Base-by-base conservation (phyloP, 2,113 vertebrate genomes). In the Anarrhichthys ocellatus region DNA sequence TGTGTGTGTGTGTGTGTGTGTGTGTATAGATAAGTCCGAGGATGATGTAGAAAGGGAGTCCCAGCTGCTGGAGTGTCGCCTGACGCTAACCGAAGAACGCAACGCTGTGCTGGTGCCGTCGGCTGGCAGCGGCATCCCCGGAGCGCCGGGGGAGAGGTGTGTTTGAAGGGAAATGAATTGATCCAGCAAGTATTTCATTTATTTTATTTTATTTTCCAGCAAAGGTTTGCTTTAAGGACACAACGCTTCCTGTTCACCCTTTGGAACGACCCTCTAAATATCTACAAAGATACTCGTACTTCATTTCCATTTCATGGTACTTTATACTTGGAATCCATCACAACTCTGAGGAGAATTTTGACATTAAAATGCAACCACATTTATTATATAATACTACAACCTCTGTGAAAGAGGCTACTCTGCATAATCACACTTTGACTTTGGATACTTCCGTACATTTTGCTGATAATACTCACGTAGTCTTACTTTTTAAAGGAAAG, bases 91-190 rank as follows among this genome's bases (percentile, higher is more conserved):
- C 0, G 98, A 99, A 50, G 98, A 99, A 32, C 95, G 98, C 11
- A 99, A 99, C 0, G 96, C 97, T 0, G 97, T 99, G 0, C 95
- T 99, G 95, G 96, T 99, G 68, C 98, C 98, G 27, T 97, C 97
- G 1, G 96, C 96, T 1, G 97, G 97, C 86, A 99, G 98, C 6
- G 97, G 97, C 1, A 99, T 99, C 80, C 98, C 98, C 0, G 98
- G 98, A 75, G 96, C 98, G 0, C 97, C 97, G 0, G 97, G 96
- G 0, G 96, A 99, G 73, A 98, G 97, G 98, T 99, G 90, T 1
- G 80, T 81, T 44, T 73, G 36, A 50, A 52, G 1, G 7, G 15
- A 68, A 17, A 69, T 2, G 0, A 10, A 10, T 6, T 14, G 17
- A 13, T 50, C 6, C 27, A 34, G 10, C 20, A 38, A 2, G 17